phyloP scores from a whole-genome alignment of 2,797 vertebrate species.

The Echiichthys vipera region DNA sequence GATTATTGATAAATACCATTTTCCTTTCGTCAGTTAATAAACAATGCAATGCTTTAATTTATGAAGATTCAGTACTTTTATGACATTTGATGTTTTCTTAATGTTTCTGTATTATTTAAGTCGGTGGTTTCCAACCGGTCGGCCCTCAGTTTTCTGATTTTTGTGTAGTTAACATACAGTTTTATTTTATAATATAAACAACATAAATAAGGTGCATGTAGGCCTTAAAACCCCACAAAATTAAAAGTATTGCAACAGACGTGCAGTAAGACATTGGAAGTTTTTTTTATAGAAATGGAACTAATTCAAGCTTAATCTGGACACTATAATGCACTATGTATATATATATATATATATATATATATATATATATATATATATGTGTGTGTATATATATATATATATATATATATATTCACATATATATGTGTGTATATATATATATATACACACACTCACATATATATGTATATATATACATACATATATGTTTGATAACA shows the following conservation, averaged over 20 bases:
- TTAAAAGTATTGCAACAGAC: not conserved
- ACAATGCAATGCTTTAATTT: not conserved
- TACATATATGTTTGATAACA: no score
- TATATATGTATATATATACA: no score
- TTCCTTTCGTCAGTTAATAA: not conserved
- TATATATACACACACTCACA: no score
- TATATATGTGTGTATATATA: no score
- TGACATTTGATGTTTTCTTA: not conserved
- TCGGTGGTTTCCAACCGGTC: not conserved
- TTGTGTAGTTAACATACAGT: not conserved
- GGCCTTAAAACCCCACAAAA: not conserved
- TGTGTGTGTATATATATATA: no score
- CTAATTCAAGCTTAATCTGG: not conserved
- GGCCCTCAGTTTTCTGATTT: not conserved
- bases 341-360: no score
- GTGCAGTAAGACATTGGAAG: not conserved
- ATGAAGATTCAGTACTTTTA: conserved; percentile 1
- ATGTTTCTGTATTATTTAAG: not conserved
- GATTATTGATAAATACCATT: not conserved
- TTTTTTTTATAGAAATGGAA: not conserved
- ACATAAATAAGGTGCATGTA: not conserved
- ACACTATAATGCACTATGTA: no score
- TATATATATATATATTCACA: no score
- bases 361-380: no score
- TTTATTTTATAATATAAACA: not conserved